Evolutionary conservation across 2,888 invertebrate genomes (phyloP), one percentile per base, ranked within the genome.

Genomic region (Xestia c-nigrum): DNA sequence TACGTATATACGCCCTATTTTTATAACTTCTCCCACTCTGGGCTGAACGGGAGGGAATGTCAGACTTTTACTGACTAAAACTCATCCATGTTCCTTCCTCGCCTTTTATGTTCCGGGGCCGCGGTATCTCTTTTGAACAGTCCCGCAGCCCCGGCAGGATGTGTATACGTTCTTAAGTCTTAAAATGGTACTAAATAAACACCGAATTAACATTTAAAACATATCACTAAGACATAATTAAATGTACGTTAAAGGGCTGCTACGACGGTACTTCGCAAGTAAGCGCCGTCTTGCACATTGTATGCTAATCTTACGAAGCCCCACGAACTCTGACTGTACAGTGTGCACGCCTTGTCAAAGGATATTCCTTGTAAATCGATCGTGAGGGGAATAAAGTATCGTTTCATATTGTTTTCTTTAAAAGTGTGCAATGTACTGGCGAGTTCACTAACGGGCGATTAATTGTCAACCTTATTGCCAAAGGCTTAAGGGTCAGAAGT

Each of bases 231-330:
- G 10, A 38, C 16, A 31, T 9, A 63, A 64, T 76, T 57, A 68
- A 78, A 43, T 61, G 14, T 6, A 9, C 21, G 16, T 43, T 43
- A 50, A 46, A 63, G 31, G 52, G 52, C 19, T 10, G 19, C 3
- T 16, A 55, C 55, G 47, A 24, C 31, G 43, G 19, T 52, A 66
- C 40, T 1, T 52, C 7, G 3, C 61, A 10, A 71, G 68, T 72
- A 43, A 63, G 70, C 38, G 55, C 31, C 24, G 55, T 52, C 47
- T 59, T 19, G 38, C 14, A 77, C 82, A 85, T 85, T 85, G 87
- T 87, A 85, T 85, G 85, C 59, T 87, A 85, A 85, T 85, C 74
- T 70, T 2, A 16, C 9, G 73, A 83, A 83, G 78, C 83, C 83
- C 77, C 70, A 71, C 66, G 55, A 83, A 85, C 50, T 68, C 38